These are phyloP conservation scores for Dolichotis patagonum DNA, from an alignment of 2,113 vertebrate species.

Conservation along the genomic window DNA sequence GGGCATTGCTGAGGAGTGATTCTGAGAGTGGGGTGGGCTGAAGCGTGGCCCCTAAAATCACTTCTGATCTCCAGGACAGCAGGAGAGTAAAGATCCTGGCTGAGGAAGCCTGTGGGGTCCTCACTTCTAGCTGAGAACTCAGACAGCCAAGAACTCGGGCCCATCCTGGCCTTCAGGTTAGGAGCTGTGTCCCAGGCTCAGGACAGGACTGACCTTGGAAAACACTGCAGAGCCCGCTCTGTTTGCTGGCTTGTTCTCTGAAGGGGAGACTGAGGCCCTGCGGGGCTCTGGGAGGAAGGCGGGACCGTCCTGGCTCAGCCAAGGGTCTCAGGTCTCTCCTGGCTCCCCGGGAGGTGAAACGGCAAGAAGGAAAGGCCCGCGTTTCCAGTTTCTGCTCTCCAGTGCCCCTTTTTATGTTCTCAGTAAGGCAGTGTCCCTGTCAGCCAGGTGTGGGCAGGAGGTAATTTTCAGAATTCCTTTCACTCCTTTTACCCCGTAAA, in stretches of 20 bases:
- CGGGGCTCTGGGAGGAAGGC: not conserved
- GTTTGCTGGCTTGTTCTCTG: not conserved
- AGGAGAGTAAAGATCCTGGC: not conserved
- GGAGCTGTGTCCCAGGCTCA: not conserved
- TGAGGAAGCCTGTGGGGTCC: not conserved
- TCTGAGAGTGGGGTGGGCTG: not conserved
- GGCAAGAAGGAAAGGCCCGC: too few relatives aligned
- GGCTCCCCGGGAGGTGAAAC: too few relatives aligned
- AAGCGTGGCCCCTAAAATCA: too few relatives aligned
- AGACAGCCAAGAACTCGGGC: not conserved
- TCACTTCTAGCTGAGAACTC: not conserved
- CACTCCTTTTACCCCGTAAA: not conserved
- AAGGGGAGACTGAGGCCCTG: not conserved
- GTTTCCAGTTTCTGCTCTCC: not conserved
- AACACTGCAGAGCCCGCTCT: not conserved
- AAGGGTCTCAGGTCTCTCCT: not conserved
- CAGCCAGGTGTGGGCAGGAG: not conserved
- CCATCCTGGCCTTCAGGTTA: not conserved
- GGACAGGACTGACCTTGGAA: not conserved
- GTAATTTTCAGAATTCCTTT: not conserved
- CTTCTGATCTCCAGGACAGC: not conserved
- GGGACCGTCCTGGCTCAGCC: not conserved
- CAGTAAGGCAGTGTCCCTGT: not conserved
- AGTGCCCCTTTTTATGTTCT: not conserved
- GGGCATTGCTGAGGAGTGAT: fast-evolving